Base-by-base conservation (phyloP, 2,888 invertebrate genomes). In the Heteropelma amictum region DNA sequence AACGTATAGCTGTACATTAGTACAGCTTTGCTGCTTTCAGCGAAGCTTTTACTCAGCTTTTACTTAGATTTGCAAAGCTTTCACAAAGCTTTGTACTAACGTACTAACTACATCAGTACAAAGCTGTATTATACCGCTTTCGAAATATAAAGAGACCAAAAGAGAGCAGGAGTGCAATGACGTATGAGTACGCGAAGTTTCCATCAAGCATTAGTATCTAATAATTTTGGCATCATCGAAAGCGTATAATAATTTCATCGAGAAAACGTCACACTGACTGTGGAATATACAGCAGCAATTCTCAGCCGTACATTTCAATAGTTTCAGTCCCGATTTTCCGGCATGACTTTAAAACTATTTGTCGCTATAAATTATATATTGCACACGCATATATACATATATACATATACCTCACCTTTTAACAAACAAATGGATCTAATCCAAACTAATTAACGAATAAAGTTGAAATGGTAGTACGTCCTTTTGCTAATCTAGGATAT, bases 151-250 rank as follows among this genome's bases (percentile, higher is more conserved):
- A 33, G 33, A 23, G 45, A 21, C 3, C 2, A n/a, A 47, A 14
- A 45, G 21, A 45, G 12, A 21, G 33, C 4, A 45, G 4, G 26
- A 23, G 26, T 12, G 49, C 38, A 58, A 19, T 7, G 30, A 47
- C 38, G n/a, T n/a, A 60, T 12, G 47, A 58, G 65, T 42, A 65
- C 42, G 21, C n/a, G 33, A 40, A 26, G 17, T 21, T 56, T 56
- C 10, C 42, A 35, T 26, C 23, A 17, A 33, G 56, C 33, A 49
- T n/a, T n/a, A n/a, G 49, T 64, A 42, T 54, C 35, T 64, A 26
- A 17, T 49, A 70, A 74, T 70, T 74, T 74, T 70, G 30, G 60
- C 53, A 58, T 70, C 58, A 58, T 60, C 69, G 60, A 60, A 69
- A 74, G 38, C 64, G 53, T 38, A 17, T 51, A 54, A 54, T 60